Evolutionary conservation across 2,888 invertebrate genomes (phyloP).

Genomic region (Athripsodes cinereus): DNA sequence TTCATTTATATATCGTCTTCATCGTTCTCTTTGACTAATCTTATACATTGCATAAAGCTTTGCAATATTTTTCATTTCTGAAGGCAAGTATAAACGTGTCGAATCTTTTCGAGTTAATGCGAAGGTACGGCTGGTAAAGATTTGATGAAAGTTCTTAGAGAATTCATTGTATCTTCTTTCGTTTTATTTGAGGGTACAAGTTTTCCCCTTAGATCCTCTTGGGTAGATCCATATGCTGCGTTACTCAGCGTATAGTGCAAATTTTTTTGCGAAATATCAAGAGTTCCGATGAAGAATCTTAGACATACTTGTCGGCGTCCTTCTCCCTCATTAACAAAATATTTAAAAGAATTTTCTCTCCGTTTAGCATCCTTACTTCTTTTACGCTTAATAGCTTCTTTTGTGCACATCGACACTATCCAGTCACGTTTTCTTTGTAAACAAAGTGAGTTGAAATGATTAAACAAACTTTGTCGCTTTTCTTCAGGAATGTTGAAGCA

Average conservation of each 20-base stretch:
- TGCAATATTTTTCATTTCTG: background rate
- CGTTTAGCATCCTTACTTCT: background rate
- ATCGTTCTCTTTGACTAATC: too few relatives aligned
- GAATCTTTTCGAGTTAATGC: background rate
- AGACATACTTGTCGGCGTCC: background rate
- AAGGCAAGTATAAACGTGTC: background rate
- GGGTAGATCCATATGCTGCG: background rate
- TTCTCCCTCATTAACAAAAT: background rate
- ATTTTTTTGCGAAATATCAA: background rate
- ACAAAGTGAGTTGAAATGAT: background rate
- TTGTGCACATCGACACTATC: background rate
- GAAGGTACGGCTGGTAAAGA: background rate
- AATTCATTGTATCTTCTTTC: too few relatives aligned
- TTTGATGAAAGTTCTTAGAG: background rate
- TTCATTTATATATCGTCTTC: too few relatives aligned
- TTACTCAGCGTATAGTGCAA: background rate
- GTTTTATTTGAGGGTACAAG: background rate
- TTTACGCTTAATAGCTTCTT: background rate
- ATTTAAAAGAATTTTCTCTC: background rate
- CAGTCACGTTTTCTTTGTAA: background rate
- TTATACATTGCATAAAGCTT: too few relatives aligned
- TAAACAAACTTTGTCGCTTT: background rate
- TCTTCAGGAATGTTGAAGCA: background rate
- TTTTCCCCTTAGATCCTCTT: background rate
- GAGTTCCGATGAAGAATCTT: background rate